Evolutionary conservation across 2,113 vertebrate species (phyloP), one percentile per base, ranked within the genome.

Genomic region (Atrichornis clamosus): DNA sequence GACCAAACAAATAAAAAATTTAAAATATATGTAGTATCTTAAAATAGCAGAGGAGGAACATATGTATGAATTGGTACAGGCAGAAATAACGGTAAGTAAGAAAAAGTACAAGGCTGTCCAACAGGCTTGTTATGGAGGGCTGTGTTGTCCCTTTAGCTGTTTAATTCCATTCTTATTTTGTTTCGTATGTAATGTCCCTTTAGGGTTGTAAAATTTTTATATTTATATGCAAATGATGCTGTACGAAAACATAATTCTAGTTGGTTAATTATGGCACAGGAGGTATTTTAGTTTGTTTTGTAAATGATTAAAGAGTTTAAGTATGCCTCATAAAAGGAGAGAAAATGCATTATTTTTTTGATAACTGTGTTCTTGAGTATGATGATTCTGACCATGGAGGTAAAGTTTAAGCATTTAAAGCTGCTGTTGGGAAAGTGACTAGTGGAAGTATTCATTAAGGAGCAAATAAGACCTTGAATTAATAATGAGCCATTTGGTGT

Each of bases 391-490:
- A 87, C 60, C 46, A 21, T 33, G 49, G 69, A 82, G 56, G 53
- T 78, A 62, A 92, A 3, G 3, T 89, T 17, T 68, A 60, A 82
- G 49, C 1, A 0, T 87, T 96, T 87, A 75, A 92, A 92, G 73
- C 90, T 93, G 95, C 94, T 8, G 0, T 70, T 92, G 92, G 92
- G 95, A 90, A 96, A 73, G 86, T 92, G 93, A 90, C 85, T 93
- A 64, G 59, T 94, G 79, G 52, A 94, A 91, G 59, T 83, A 75
- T 93, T 97, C 95, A 93, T 89, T 94, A 90, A 96, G 85, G 82
- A 96, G 75, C 84, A 94, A 96, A 67, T 91, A 93, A 95, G 90
- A 93, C 90, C 80, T 95, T 97, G 95, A 96, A 95, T 97, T 96
- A 96, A 94, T 96, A 94, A 96, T 95, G 90, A 96, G 28, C 80